Evolutionary conservation across 2,888 invertebrate genomes (phyloP).

Genomic region (Lissocephala sabroskyi): DNA sequence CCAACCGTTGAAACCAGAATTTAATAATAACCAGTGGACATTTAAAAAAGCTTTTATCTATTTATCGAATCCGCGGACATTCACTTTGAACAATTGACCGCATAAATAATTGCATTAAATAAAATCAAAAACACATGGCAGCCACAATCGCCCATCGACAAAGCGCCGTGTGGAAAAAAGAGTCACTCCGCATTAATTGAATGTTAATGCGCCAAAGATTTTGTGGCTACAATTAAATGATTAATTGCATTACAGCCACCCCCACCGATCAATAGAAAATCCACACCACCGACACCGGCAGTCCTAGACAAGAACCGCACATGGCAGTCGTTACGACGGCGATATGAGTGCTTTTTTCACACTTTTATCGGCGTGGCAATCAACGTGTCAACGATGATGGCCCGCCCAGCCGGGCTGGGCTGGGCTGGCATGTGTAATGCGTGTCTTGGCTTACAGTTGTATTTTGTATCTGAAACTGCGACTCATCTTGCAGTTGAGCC

Average conservation of each 20-base stretch:
- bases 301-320: background rate
- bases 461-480: conserved; percentile 7
- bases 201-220: conserved; percentile 47
- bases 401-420: background rate
- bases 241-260: conserved; percentile 25
- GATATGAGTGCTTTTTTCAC: conserved; percentile 29
- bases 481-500: conserved; percentile 14
- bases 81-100: conserved; percentile 16
- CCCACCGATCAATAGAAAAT: too few relatives aligned
- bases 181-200: conserved; percentile 49
- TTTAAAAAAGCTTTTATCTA: conserved; percentile 12
- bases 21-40: too few relatives aligned
- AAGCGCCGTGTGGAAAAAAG: conserved; percentile 4
- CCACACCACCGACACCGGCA: too few relatives aligned
- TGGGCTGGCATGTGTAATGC: background rate
- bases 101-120: conserved; percentile 19
- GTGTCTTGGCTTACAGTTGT: too few relatives aligned
- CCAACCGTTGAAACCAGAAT: too few relatives aligned
- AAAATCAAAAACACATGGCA: conserved; percentile 16
- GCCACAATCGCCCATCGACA: background rate
- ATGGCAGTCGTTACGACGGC: background rate
- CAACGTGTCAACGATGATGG: conserved; percentile 27
- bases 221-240: conserved; percentile 53
- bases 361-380: conserved; percentile 26
- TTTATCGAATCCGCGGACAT: background rate